Evolutionary conservation across 2,888 invertebrate genomes (phyloP), one percentile per base, ranked within the genome.

Genomic region (Schrankia costaestrigalis): DNA sequence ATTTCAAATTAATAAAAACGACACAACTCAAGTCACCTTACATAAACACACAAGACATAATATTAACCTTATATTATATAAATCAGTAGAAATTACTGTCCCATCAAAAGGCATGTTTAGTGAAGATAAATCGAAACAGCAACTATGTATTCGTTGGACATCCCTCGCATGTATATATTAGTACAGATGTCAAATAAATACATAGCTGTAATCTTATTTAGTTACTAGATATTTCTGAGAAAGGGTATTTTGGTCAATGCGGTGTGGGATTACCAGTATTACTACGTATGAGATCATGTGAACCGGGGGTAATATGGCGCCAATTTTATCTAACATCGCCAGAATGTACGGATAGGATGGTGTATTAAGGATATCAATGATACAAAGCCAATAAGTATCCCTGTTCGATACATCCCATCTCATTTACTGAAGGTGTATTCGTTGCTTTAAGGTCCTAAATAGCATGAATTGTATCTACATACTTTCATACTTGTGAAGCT

Each of bases 221-320:
- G 54, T 41, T 41, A 55, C 44, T 37, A 23, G 56, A 56, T 55
- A 55, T 40, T 31, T 41, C 29, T 55, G 56, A 28, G 52, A 56
- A 54, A 38, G 36, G 38, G 35, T 47, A 44, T 46, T 43, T 43
- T 49, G 41, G 43, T 25, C 15, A 38, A 28, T 25, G 31, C 26
- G 40, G 40, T 46, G 46, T 56, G 52, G 22, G 12, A 37, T 54
- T 51, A 42, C 56, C 36, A 49, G 22, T 14, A 37, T 54, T 51
- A 42, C 56, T 35, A 29, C 27, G 27, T 30, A 26, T 27, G 37
- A 28, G 24, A 41, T 43, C 28, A 37, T 41, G 46, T 35, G 38
- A 43, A 42, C 34, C 15, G 25, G 36, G 26, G 28, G 8, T n/a
- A n/a, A 42, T 13, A n/a, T 11, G 33, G 30, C 33, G 38, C 30